A percentile compares a stretch with the other conserved stretches of the same genome.
Conservation (phyloP, 2,888 invertebrate genomes). For the Caenorhabditis parvicauda region DNA sequence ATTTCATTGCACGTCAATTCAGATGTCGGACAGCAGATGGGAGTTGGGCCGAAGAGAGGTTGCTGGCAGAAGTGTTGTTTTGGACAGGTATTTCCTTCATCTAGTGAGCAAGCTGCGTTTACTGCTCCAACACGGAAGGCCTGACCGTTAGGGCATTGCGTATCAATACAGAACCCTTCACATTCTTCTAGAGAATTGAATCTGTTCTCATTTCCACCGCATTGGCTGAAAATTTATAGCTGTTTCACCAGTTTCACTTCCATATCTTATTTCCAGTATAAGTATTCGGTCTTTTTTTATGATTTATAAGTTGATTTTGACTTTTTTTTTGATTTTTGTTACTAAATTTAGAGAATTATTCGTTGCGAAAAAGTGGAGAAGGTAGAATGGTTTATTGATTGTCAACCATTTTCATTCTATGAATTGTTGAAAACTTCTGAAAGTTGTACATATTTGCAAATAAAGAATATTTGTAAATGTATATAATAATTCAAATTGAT, state of each 20-base stretch:
- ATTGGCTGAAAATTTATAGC: constrained; percentile 49
- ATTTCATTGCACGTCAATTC: constrained; percentile 51
- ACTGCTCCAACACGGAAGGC: constrained; percentile 55
- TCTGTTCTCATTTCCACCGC: constrained; percentile 61
- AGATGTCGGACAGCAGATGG: constrained; percentile 55
- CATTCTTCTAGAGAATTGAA: constrained; percentile 60
- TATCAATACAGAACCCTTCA: constrained; percentile 61
- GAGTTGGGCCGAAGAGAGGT: constrained; percentile 52
- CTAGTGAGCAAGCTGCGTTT: constrained; percentile 52
- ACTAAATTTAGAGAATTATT: too few species aligned
- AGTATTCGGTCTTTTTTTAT: too few species aligned
- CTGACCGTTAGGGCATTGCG: constrained; percentile 53
- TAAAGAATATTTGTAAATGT: too few species aligned
- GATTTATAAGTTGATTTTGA: too few species aligned
- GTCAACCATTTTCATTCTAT: too few species aligned
- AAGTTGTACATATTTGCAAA: too few species aligned
- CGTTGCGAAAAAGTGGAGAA: too few species aligned
- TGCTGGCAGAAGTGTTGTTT: constrained; percentile 51
- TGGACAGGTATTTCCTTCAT: constrained; percentile 50
- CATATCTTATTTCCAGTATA: too few species aligned
- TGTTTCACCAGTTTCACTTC: too few species aligned
- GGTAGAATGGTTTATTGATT: not conserved
- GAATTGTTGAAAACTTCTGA: not conserved
- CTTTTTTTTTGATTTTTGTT: too few species aligned
- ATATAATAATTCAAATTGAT: too few species aligned